These are phyloP conservation scores for Bedellia somnulentella DNA, from an alignment of 2,888 invertebrate genomes.

Conservation along the genomic window DNA sequence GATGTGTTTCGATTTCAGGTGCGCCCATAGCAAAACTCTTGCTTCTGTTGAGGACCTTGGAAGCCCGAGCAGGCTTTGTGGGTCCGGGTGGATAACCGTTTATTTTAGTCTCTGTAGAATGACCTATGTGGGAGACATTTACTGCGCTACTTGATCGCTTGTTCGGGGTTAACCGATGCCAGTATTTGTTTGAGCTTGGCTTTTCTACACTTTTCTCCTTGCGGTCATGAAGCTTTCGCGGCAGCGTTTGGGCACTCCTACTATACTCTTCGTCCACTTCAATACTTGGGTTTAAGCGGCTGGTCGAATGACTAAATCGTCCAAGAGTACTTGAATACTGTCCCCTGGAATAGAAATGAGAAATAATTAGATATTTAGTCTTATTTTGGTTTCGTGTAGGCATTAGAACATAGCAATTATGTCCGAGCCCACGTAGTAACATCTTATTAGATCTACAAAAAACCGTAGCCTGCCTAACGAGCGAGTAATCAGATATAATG, in stretches of 20 bases:
- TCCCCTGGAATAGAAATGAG: slow-evolving; percentile 65
- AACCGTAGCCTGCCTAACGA: slow-evolving; percentile 15
- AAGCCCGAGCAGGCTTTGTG: slow-evolving; percentile 77
- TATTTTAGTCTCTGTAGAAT: slow-evolving; percentile 33
- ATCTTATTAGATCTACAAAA: no score
- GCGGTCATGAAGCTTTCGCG: slow-evolving; percentile 64
- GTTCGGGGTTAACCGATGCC: slow-evolving; percentile 53
- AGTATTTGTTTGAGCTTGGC: slow-evolving; percentile 42
- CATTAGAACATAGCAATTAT: no score
- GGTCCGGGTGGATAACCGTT: slow-evolving; percentile 63
- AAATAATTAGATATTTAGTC: no score
- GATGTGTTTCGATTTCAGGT: slow-evolving; percentile 50
- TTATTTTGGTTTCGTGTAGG: no score
- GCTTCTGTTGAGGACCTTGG: slow-evolving; percentile 76
- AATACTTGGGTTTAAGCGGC: slow-evolving; percentile 66
- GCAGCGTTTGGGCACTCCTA: slow-evolving; percentile 75
- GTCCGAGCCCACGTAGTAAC: no score
- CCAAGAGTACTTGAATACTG: slow-evolving; percentile 76
- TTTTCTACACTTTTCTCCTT: slow-evolving; percentile 41
- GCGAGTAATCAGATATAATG: slow-evolving; percentile 44
- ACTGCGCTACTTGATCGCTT: slow-evolving; percentile 64
- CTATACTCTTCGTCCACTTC: slow-evolving; percentile 52
- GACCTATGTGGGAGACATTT: slow-evolving; percentile 63
- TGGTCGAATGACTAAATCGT: slow-evolving; percentile 80
- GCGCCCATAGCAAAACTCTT: slow-evolving; percentile 86